phyloP scores from a whole-genome alignment of 2,797 vertebrate species.

The Xenentodon cancila region DNA sequence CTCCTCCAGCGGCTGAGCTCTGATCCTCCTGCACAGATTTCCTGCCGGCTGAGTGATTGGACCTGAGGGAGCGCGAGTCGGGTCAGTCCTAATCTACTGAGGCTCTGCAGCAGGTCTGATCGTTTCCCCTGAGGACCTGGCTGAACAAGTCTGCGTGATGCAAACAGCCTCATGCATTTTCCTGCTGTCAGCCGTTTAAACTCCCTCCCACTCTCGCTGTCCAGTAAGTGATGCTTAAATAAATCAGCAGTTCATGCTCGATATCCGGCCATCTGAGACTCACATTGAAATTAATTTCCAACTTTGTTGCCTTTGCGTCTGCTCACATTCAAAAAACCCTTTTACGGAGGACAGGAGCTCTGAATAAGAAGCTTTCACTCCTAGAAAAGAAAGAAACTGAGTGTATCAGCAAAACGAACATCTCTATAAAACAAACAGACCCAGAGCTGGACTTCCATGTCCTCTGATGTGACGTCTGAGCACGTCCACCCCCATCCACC shows the following conservation, averaged over 20 bases:
- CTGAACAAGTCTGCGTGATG: neutral
- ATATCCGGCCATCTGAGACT: too few relatives aligned
- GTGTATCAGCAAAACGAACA: too few relatives aligned
- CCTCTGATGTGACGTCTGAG: too few relatives aligned
- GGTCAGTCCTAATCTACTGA: conserved; percentile 22
- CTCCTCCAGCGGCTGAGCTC: neutral
- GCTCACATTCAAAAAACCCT: too few relatives aligned
- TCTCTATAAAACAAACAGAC: too few relatives aligned
- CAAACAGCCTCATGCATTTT: too few relatives aligned
- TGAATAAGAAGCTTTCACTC: too few relatives aligned
- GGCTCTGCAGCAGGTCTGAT: conserved; percentile 10
- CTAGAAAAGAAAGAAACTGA: too few relatives aligned
- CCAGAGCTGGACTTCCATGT: too few relatives aligned
- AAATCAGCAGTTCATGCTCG: neutral
- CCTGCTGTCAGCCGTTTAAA: neutral
- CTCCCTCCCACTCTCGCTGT: neutral
- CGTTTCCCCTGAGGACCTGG: conserved; percentile 1
- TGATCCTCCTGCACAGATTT: neutral
- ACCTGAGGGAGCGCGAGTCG: conserved; percentile 5
- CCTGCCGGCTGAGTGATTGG: conserved; percentile 10
- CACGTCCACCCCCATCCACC: too few relatives aligned
- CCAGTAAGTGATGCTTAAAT: neutral
- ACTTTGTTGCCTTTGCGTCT: neutral
- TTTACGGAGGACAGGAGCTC: too few relatives aligned
- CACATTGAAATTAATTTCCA: neutral